phyloP scores from a whole-genome alignment of 2,797 vertebrate species.

The Alca torda region DNA sequence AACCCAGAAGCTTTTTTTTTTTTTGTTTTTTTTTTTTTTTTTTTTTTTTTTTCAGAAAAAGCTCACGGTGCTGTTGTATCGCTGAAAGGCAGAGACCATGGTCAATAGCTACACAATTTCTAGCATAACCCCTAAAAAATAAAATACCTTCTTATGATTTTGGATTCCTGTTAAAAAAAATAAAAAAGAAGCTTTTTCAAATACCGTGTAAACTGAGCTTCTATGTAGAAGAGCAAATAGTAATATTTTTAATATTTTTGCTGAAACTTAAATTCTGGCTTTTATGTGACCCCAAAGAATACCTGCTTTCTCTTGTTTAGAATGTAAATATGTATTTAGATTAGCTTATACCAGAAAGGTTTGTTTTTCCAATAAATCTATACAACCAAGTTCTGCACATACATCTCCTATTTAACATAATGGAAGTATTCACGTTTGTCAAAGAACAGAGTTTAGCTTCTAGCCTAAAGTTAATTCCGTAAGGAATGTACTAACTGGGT shows the following conservation, averaged over 20 bases:
- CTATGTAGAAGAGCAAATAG: neutral
- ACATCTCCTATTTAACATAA: neutral
- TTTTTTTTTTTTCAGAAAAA: neutral
- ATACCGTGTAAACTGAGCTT: neutral
- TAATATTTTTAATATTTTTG: neutral
- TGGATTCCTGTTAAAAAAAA: neutral
- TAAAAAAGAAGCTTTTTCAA: neutral
- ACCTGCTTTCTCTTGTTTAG: neutral
- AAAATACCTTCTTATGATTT: neutral
- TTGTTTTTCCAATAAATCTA: neutral
- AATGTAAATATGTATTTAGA: neutral
- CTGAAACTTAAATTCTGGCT: neutral
- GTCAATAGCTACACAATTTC: neutral
- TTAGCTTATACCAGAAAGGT: neutral
- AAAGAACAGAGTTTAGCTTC: neutral
- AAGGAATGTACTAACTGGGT: neutral
- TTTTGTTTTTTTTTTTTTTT: no score
- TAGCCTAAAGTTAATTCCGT: neutral
- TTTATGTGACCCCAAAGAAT: neutral
- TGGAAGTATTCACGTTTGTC: neutral
- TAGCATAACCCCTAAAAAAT: neutral
- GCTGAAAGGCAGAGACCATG: neutral
- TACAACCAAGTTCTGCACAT: neutral
- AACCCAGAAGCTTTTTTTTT: neutral
- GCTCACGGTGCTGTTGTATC: neutral